Conservation (phyloP, 2,113 vertebrate species). For the Microcebus murinus region DNA sequence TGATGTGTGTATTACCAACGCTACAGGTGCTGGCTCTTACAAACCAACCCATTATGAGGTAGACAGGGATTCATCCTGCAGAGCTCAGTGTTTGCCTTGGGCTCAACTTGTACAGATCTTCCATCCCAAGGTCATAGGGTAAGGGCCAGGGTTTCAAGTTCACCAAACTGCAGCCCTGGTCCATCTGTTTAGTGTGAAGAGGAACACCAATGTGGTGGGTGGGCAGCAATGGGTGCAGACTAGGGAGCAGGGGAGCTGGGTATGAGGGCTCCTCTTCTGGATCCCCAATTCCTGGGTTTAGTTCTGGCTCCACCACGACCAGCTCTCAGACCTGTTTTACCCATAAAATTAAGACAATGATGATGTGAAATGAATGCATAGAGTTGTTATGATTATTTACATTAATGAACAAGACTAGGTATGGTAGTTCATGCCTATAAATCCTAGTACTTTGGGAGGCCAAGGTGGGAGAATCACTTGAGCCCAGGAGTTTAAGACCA, state of each 20-base stretch:
- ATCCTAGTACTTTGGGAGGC: too few relatives aligned
- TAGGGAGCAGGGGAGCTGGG: not conserved
- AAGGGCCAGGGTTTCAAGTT: not conserved
- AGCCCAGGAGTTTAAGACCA: too few relatives aligned
- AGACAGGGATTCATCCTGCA: not conserved
- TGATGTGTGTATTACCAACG: not conserved
- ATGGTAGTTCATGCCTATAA: too few relatives aligned
- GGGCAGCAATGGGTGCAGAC: not conserved
- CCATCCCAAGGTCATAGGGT: not conserved
- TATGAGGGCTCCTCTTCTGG: not conserved
- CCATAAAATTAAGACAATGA: not conserved
- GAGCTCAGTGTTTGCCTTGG: not conserved
- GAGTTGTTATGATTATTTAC: not conserved
- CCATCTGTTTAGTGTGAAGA: not conserved
- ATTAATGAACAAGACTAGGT: not conserved
- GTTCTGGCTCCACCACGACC: not conserved
- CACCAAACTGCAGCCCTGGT: not conserved
- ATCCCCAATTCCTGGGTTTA: not conserved
- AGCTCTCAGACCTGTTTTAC: not conserved
- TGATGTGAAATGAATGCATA: not conserved
- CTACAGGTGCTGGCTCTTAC: not conserved
- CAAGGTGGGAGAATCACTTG: too few relatives aligned
- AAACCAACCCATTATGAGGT: not conserved
- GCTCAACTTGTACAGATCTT: not conserved
- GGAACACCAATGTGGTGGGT: not conserved